phyloP scores from a whole-genome alignment of 2,888 invertebrate genomes.

The Cataglyphis albicans region DNA sequence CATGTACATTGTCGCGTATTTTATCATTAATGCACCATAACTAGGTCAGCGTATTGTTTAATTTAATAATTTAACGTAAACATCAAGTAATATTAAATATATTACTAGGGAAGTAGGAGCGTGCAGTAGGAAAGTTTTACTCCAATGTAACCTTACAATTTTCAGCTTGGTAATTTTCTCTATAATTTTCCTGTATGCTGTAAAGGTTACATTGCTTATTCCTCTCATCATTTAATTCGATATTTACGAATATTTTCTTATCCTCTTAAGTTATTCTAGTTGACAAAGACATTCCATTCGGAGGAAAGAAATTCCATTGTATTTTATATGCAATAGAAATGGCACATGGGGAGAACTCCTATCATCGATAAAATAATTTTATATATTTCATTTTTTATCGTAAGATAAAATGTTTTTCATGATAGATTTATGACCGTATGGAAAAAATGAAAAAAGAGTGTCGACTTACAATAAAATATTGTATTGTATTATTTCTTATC shows the following conservation, averaged over 20 bases:
- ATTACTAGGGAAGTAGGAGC: conserved; percentile 70
- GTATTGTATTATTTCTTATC: conserved; percentile 9
- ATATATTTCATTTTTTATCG: not conserved
- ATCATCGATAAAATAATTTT: not conserved
- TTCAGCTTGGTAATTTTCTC: conserved; percentile 70
- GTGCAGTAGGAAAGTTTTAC: conserved; percentile 66
- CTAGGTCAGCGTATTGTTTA: conserved; percentile 69
- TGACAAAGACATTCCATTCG: conserved; percentile 2
- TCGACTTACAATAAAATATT: not conserved
- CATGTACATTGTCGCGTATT: not conserved
- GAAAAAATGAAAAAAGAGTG: not conserved
- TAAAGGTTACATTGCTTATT: conserved; percentile 6
- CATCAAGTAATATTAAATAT: conserved; percentile 75
- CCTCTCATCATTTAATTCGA: not conserved
- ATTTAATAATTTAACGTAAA: conserved; percentile 76
- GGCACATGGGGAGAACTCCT: not conserved
- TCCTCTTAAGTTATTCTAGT: not conserved
- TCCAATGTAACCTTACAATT: conserved; percentile 74
- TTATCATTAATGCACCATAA: conserved; percentile 56
- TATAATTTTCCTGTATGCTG: conserved; percentile 33
- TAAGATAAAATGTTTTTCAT: not conserved
- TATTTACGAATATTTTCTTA: conserved; percentile 5
- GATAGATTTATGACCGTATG: not conserved
- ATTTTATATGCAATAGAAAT: conserved; percentile 12
- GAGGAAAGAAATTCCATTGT: conserved; percentile 20